phyloP scores from a whole-genome alignment of 2,888 invertebrate species.

The Strigamia maritima region DNA sequence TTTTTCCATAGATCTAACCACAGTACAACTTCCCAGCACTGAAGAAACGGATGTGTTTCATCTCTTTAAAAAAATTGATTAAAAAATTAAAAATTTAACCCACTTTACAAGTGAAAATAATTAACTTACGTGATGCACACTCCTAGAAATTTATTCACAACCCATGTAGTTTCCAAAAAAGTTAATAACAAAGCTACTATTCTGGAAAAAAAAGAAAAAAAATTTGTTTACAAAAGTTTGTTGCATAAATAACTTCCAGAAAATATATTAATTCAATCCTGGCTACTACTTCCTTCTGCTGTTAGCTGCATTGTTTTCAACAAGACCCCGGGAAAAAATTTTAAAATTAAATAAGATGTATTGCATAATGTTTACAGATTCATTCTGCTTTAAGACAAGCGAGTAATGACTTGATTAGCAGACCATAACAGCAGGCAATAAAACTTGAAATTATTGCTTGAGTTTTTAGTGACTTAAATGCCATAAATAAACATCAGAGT shows the following conservation, averaged over 20 bases:
- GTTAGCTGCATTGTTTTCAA: too few species aligned
- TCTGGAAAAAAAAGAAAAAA: not conserved
- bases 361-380: not conserved
- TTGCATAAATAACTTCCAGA: too few species aligned
- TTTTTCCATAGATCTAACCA: slow-evolving; percentile 55
- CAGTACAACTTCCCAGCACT: slow-evolving; percentile 54
- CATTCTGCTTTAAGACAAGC: too few species aligned
- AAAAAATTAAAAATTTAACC: not conserved
- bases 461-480: too few species aligned
- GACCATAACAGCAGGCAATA: too few species aligned
- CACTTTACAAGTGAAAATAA: not conserved
- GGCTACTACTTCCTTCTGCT: too few species aligned
- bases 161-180: slow-evolving; percentile 26
- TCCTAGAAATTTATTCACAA: not conserved
- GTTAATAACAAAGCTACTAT: not conserved
- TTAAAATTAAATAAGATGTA: not conserved
- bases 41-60: slow-evolving; percentile 52
- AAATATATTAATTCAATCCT: too few species aligned
- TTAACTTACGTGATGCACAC: slow-evolving; percentile 9
- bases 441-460: too few species aligned
- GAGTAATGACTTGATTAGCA: too few species aligned
- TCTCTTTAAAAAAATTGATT: slow-evolving; percentile 48
- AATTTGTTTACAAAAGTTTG: too few species aligned
- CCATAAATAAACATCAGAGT: not conserved
- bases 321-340: too few species aligned